Evolutionary conservation across 37 sponge, comb jelly and placozoan genomes (phyloP).

Genomic region (Spongilla lacustris): DNA sequence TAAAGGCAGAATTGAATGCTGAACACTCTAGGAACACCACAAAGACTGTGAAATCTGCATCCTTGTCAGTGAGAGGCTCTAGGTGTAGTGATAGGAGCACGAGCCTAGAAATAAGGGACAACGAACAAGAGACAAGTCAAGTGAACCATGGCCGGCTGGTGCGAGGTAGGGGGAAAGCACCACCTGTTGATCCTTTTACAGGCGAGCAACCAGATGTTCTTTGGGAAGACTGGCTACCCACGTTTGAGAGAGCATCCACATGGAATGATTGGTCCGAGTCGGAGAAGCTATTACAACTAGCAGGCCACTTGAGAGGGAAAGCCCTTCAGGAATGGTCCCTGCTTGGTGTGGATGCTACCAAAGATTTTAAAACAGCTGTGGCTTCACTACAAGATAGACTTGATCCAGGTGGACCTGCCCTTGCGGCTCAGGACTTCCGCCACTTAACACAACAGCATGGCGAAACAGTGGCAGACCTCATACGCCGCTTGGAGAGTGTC

Average conservation of each 20-base stretch:
- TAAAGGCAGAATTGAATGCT: neutral
- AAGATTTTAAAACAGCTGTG: conserved; percentile 10
- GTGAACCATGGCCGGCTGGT: neutral
- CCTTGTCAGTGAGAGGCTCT: neutral
- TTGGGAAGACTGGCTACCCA: conserved; percentile 58
- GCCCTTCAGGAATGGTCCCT: conserved; percentile 69
- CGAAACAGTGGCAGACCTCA: conserved; percentile 48
- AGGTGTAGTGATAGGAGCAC: neutral
- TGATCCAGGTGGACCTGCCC: conserved; percentile 40
- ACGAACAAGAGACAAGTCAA: neutral
- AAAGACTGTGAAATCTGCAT: neutral
- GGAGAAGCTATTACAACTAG: conserved; percentile 59
- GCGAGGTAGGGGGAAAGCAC: conserved; percentile 21
- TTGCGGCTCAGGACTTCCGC: conserved; percentile 70
- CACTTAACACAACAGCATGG: conserved; percentile 29
- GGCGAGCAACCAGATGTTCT: conserved; percentile 51
- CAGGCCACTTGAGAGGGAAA: conserved; percentile 54
- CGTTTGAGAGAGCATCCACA: conserved; percentile 18
- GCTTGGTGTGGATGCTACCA: conserved; percentile 5
- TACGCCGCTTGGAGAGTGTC: conserved; percentile 27
- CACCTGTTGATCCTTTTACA: conserved; percentile 49
- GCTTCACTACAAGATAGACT: conserved; percentile 12
- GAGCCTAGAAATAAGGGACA: neutral
- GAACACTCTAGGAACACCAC: neutral
- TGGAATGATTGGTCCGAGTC: conserved; percentile 58